phyloP scores from a whole-genome alignment of 2,797 vertebrate species.

The Cyprinodon diabolis region DNA sequence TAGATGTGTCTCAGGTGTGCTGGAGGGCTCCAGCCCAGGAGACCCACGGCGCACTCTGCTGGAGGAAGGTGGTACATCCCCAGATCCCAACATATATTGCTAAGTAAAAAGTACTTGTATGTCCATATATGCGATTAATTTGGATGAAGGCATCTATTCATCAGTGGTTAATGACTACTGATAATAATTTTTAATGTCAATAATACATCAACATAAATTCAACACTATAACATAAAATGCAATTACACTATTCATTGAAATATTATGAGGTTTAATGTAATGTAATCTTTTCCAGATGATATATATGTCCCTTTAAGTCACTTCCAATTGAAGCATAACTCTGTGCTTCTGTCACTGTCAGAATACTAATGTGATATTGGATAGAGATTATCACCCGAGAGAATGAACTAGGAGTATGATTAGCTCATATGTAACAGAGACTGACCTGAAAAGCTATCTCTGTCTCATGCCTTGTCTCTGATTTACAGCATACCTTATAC shows the following conservation, averaged over 20 bases:
- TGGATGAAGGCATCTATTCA: background rate
- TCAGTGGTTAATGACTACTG: background rate
- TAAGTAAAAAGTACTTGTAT: background rate
- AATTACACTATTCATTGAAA: background rate
- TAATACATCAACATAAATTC: background rate
- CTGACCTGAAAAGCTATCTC: conserved; percentile 58
- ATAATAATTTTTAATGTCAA: background rate
- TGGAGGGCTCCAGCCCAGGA: too few relatives aligned
- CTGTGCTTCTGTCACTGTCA: conserved; percentile 54
- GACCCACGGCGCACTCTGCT: too few relatives aligned
- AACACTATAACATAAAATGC: conserved; percentile 1
- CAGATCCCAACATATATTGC: background rate
- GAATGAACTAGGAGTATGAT: conserved; percentile 37
- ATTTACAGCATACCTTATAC: conserved; percentile 6
- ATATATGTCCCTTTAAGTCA: conserved; percentile 33
- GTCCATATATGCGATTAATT: background rate
- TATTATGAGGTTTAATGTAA: background rate
- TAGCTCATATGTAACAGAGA: conserved; percentile 64
- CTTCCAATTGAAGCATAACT: conserved; percentile 49
- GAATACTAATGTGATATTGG: conserved; percentile 66
- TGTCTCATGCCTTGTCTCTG: conserved; percentile 16
- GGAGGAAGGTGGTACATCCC: too few relatives aligned
- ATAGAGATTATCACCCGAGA: conserved; percentile 59
- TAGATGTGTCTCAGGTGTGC: too few relatives aligned
- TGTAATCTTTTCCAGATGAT: conserved; percentile 38